Evolutionary conservation across 1,140 invertebrate species (phyloP), one percentile per base, ranked within the genome.

Genomic region (Drosophila mojavensis): DNA sequence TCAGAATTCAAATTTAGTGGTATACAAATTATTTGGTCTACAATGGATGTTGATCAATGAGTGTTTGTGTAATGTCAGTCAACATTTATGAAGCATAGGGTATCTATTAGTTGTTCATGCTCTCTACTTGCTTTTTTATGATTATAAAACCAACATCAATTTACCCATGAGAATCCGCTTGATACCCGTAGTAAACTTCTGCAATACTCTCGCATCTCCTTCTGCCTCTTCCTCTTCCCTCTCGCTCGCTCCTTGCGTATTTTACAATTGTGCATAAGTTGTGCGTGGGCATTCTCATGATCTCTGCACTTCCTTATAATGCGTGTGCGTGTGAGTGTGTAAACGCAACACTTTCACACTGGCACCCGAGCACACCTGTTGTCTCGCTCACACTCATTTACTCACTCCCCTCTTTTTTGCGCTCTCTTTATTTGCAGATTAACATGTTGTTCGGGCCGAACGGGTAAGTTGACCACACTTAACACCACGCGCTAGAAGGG

Each of bases 91-190:
- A 24, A 30, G 4, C 5, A 4, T 30, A 55, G 58, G 58, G 43
- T 60, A 60, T 48, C 4, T 13, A 3, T 15, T 30, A 11, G 58
- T 47, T n/a, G 4, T n/a, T 15, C 6, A 9, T 3, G 17, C 56
- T 0, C 43, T 1, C 20, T 24, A 2, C 1, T 59, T 45, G 6
- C 15, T 59, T 81, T 81, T 78, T 81, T 81, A 78, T 71, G 79
- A 78, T 81, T 82, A 71, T 81, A 82, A 82, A 71, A 75, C 75
- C 79, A 81, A 75, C 79, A 74, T 78, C 62, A 82, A 82, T 82
- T 78, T 78, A 68, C 55, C 69, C 71, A 65, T 11, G 56, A 61
- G 64, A 73, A 73, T 73, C 55, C 56, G 55, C 64, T 60, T 72
- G 47, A 65, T 66, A 36, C 26, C 62, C 17, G 11, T 24, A 45